Percentiles rank a stretch among this genome's conserved stretches.
Conservation (phyloP, 2,797 vertebrate species). For the Limosa lapponica region DNA sequence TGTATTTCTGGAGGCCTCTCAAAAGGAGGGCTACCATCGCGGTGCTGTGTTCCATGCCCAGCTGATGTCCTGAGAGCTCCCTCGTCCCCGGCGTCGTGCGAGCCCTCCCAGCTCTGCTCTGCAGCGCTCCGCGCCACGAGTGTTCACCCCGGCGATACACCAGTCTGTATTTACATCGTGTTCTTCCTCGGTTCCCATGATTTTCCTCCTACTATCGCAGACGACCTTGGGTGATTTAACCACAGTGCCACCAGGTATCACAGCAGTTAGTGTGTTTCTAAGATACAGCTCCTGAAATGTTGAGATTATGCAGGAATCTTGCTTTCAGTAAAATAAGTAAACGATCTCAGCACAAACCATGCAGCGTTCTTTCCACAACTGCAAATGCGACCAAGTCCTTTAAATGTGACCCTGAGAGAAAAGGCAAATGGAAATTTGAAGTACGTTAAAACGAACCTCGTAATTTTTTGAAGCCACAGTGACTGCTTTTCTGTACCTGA, state of each 20-base stretch:
- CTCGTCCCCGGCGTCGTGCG: not conserved
- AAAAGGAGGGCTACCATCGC: accelerated
- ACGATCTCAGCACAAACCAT: not conserved
- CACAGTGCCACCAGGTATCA: not conserved
- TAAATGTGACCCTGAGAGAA: not conserved
- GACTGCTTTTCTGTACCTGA: not conserved
- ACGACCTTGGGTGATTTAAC: not conserved
- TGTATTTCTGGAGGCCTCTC: not conserved
- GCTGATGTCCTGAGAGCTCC: not conserved
- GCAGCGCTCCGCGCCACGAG: accelerated
- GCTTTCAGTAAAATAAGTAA: not conserved
- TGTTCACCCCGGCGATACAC: not conserved
- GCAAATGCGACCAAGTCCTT: not conserved
- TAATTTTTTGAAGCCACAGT: not conserved
- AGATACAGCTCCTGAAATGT: not conserved
- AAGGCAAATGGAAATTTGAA: not conserved
- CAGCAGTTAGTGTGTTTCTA: not conserved
- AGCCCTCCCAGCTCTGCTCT: not conserved
- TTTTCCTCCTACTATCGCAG: not conserved
- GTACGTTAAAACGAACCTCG: not conserved
- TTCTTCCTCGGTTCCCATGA: not conserved
- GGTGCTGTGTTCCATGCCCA: not conserved
- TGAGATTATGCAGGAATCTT: not conserved
- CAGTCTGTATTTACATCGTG: not conserved
- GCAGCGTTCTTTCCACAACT: not conserved